Base-by-base conservation (phyloP, 2,113 vertebrate species). In the Centropus unirufus region DNA sequence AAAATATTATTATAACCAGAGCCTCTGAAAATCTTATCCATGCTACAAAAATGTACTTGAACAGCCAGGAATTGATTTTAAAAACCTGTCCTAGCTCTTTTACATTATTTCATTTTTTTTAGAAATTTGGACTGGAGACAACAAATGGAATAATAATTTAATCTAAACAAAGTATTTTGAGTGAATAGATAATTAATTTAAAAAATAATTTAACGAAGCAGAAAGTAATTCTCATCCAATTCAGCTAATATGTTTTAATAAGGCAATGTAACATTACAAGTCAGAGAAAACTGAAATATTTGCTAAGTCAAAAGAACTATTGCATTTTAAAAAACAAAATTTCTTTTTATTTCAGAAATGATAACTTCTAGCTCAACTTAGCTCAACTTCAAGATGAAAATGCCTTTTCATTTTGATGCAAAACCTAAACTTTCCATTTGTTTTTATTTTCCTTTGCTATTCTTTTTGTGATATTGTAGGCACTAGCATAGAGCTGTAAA, bases 1-100 rank as follows among this genome's bases (percentile, higher is more conserved):
- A 94, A 95, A 94, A 90, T 88, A 86, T 88, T 95, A 52, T 80
- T 93, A 63, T 82, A 64, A 95, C 46, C 62, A 82, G 67, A 63
- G 82, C 24, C 27, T 89, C 78, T 92, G 54, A 91, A 86, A 94
- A 91, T 70, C 42, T 59, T 83, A 77, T 49, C 75, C 72, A 5
- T 67, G 68, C 51, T 88, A 44, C 29, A 78, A 34, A 92, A 90
- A 70, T 30, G 7, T 44, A 64, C 81, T 95, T 59, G 52, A 72
- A 72, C 68, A 87, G 17, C 40, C 70, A 67, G n/a, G 86, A 92
- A 83, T 2, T 59, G 27, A 70, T 86, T 95, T 70, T 61, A 16
- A 88, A 91, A 88, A 55, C 20, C 6, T 1, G 0, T 11, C 62
- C 59, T 88, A 36, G 42, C 22, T 58, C 76, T 79, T 81, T 70